Evolutionary conservation across 2,888 invertebrate genomes (phyloP), one percentile per base, ranked within the genome.

Genomic region (Agrenia bidenticulata): DNA sequence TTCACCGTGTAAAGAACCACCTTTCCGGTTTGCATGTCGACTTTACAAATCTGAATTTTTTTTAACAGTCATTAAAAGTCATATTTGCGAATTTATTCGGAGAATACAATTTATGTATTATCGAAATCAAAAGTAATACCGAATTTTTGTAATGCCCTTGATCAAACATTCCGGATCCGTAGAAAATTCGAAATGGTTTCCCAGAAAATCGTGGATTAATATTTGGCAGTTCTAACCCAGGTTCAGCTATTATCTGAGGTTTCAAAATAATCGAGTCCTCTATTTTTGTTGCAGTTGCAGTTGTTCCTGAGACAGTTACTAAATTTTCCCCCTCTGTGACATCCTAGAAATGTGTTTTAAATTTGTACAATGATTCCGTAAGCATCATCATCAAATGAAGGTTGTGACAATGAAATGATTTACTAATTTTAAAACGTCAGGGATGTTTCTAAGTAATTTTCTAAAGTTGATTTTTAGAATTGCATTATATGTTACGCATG

Each of bases 141-240:
- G 79, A 73, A 62, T 78, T 78, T 53, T 75, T 74, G 66, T 77
- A 78, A 17, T 64, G 60, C 73, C 80, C 70, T 64, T 72, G 64
- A 49, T 79, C 79, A 63, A 78, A 78, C 27, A 77, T 75, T 32
- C 79, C 79, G 42, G 81, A 81, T 61, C 81, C 83, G 72, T 83
- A 84, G 50, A 78, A 78, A 74, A 80, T 84, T 65, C 79, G 78
- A 77, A 84, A 83, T 57, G 79, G 79, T 66, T 78, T 79, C n/a
- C 70, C 70, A 19, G 49, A 42, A 67, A 77, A 78, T 23, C 78
- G 73, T 61, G 79, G 80, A 76, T 83, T 83, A 61, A 82, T 80
- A 19, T 80, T 79, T 4, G 84, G 84, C 62, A 83, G 78, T 65
- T 84, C 84, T 67, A 80, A 78, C 13, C 79, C 80, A 2, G 77